Conservation (phyloP, 2,797 vertebrate genomes). For the Lerista edwardsae region DNA sequence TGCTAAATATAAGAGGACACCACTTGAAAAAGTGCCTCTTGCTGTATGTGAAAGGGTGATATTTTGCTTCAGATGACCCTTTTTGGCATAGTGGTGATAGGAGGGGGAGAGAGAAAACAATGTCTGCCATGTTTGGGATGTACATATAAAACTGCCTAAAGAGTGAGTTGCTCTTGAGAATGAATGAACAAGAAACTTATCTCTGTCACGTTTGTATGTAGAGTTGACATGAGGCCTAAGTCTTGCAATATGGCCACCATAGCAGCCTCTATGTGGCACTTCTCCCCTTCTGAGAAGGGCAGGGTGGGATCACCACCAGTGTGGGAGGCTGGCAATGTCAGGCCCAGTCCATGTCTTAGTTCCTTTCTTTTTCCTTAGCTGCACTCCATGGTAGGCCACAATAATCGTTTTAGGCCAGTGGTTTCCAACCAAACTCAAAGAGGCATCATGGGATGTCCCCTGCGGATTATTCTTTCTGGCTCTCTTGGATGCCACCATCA, state of each 20-base stretch:
- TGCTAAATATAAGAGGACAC: too few relatives aligned
- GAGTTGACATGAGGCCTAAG: constrained; percentile 62
- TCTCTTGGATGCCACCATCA: too few relatives aligned
- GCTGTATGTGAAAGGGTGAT: neutral
- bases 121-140: neutral
- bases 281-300: neutral
- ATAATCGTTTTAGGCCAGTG: neutral
- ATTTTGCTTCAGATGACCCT: neutral
- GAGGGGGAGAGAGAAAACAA: neutral
- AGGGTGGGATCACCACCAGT: neutral
- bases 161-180: constrained; percentile 60
- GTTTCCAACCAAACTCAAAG: too few relatives aligned
- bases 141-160: neutral
- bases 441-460: too few relatives aligned
- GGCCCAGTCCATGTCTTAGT: neutral
- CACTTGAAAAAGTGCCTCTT: too few relatives aligned
- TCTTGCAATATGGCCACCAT: neutral
- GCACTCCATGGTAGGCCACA: too few relatives aligned
- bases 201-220: constrained; percentile 43
- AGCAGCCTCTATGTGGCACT: neutral
- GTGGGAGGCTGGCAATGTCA: neutral
- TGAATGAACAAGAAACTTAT: constrained; percentile 61
- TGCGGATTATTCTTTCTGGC: too few relatives aligned
- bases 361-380: neutral
- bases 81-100: neutral